phyloP scores from a whole-genome alignment of 2,797 vertebrate species.

The Semaprochilodus insignis region DNA sequence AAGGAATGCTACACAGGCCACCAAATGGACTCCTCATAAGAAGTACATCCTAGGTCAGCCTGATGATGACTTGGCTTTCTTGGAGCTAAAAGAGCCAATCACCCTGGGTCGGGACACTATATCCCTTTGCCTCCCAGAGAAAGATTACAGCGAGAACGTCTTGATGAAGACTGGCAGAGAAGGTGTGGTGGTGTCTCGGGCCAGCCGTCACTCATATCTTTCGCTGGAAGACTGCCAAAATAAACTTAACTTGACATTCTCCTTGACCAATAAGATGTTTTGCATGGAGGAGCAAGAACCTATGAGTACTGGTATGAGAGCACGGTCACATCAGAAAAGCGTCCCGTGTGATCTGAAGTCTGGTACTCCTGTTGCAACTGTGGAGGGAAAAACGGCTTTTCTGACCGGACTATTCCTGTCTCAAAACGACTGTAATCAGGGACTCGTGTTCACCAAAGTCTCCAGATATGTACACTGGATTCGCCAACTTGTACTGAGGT shows the following conservation, averaged over 20 bases:
- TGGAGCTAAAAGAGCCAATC: slow-evolving; percentile 75
- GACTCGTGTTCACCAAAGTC: slow-evolving; percentile 85
- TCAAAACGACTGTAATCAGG: slow-evolving; percentile 48
- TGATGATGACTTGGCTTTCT: slow-evolving; percentile 81
- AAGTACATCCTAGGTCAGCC: slow-evolving; percentile 64
- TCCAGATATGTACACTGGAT: slow-evolving; percentile 88
- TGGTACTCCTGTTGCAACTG: slow-evolving; percentile 79
- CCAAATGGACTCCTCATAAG: slow-evolving; percentile 69
- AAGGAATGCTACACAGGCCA: slow-evolving; percentile 4
- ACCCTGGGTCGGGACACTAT: slow-evolving; percentile 68
- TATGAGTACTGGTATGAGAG: too few species aligned
- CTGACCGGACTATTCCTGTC: slow-evolving; percentile 84
- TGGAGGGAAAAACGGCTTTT: slow-evolving; percentile 83
- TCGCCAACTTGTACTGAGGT: slow-evolving; percentile 45
- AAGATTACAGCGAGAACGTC: slow-evolving; percentile 87
- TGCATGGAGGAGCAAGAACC: slow-evolving; percentile 74
- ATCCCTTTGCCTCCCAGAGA: slow-evolving; percentile 84
- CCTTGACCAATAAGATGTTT: slow-evolving; percentile 86
- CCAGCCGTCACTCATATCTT: slow-evolving; percentile 64
- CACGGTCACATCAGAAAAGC: accelerated
- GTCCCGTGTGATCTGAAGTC: slow-evolving; percentile 47
- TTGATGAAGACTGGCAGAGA: slow-evolving; percentile 76
- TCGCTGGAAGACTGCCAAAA: slow-evolving; percentile 78
- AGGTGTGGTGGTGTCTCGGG: slow-evolving; percentile 61
- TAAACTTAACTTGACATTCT: slow-evolving; percentile 75